These are phyloP conservation scores for Antheraea yamamai DNA, from an alignment of 2,888 invertebrate species.

Conservation along the genomic window DNA sequence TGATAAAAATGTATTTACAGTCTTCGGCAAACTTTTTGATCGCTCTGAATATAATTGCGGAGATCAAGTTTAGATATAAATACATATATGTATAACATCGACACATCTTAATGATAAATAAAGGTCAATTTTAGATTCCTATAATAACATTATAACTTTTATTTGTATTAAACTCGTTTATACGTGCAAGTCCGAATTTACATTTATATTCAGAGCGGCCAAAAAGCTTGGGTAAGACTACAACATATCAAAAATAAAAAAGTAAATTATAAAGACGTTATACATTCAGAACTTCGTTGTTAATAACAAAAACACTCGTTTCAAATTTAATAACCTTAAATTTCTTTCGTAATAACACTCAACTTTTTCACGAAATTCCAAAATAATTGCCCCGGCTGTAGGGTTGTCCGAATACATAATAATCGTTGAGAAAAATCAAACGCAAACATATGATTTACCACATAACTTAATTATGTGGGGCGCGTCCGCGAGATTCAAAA, in stretches of 20 bases:
- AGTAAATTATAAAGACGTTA: not conserved
- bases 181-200: no score
- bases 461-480: no score
- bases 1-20: no score
- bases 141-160: not conserved
- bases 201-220: no score
- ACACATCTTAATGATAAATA: no score
- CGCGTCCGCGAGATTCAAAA: no score
- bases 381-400: not conserved
- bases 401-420: not conserved
- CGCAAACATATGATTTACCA: no score
- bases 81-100: no score
- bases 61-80: no score
- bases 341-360: slow-evolving; percentile 12
- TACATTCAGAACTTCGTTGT: not conserved
- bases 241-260: not conserved
- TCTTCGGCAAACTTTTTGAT: no score
- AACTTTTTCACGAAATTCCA: slow-evolving; percentile 12
- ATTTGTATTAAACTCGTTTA: not conserved
- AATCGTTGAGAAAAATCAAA: not conserved
- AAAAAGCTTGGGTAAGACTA: no score
- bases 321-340: slow-evolving; percentile 10
- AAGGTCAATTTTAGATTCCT: not conserved
- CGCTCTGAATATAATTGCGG: no score
- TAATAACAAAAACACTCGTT: slow-evolving; percentile 5